Base-by-base conservation (phyloP, 2,113 vertebrate genomes). In the Alligator mississippiensis region DNA sequence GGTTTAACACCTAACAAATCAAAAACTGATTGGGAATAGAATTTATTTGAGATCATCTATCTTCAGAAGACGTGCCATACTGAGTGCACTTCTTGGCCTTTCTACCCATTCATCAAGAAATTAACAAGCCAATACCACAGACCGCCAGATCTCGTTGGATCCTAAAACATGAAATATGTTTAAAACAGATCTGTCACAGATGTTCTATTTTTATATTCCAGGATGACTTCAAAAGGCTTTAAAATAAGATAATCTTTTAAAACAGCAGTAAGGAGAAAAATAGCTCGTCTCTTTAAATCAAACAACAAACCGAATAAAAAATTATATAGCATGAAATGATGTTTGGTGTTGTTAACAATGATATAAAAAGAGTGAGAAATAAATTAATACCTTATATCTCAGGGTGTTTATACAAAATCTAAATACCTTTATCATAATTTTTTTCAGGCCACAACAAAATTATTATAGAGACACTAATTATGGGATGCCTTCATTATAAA, bases 1-100 rank as follows among this genome's bases (percentile, higher is more conserved):
- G 97, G 97, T 97, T 97, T 98, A 98, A 98, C 98, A 98, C 97
- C 97, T 97, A 98, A 98, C 97, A 98, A 98, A 98, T 98, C 98
- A 98, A 98, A 97, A 97, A 97, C 93, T 98, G 97, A 97, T 98
- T 98, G 95, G 95, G 94, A 96, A 97, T 97, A 94, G 95, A 97
- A 97, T 97, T 97, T 97, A 97, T 97, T 96, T 97, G 92, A 96
- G 95, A 97, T 96, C 96, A 98, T 98, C 98, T 97, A 80, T 97
- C 96, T 97, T 97, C 72, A 1, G 90, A 94, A 97, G 98, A 97
- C 96, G 92, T 89, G 96, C 84, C 94, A 95, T 94, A 96, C 88
- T 74, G 92, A 96, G 95, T 94, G 96, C 93, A 97, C 96, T 97
- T 95, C 19, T 19, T 97, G 98, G 97, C 97, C 97, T 97, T 96